Evolutionary conservation across 1,140 invertebrate species (phyloP).

Genomic region (Drosophila yakuba): DNA sequence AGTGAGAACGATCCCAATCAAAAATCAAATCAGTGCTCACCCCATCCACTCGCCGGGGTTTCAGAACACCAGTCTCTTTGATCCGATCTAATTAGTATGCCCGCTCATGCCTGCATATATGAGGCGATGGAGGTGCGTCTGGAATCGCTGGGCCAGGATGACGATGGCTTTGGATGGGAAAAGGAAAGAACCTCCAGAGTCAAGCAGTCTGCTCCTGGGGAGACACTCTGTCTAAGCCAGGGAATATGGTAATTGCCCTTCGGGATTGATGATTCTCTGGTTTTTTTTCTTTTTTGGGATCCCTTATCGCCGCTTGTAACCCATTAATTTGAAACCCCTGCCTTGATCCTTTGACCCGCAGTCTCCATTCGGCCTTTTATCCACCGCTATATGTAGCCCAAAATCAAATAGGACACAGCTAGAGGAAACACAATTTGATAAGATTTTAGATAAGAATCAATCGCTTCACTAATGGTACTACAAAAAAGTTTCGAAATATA

Average conservation of each 20-base stretch:
- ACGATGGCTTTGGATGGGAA: constrained; percentile 31
- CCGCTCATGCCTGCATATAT: constrained; percentile 77
- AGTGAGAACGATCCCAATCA: constrained; percentile 47
- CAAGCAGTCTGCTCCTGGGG: constrained; percentile 70
- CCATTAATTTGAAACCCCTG: constrained; percentile 63
- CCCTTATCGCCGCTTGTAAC: constrained; percentile 68
- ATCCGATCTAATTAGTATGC: constrained; percentile 75
- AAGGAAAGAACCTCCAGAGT: constrained; percentile 50
- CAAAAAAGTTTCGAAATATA: constrained; percentile 20
- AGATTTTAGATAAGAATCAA: constrained; percentile 78
- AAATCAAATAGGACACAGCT: constrained; percentile 28
- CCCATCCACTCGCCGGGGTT: background rate
- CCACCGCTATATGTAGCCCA: constrained; percentile 39
- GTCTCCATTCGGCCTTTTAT: constrained; percentile 63
- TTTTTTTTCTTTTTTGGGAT: constrained; percentile 17
- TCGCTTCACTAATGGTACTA: constrained; percentile 49
- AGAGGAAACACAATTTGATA: constrained; percentile 76
- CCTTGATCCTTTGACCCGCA: constrained; percentile 75
- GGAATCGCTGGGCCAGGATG: constrained; percentile 52
- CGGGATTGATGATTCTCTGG: constrained; percentile 26
- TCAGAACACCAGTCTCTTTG: constrained; percentile 8
- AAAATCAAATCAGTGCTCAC: constrained; percentile 68
- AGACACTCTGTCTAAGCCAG: constrained; percentile 72
- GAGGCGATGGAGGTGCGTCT: constrained; percentile 61
- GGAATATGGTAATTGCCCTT: constrained; percentile 71